A percentile compares a stretch with the other conserved stretches of the same genome.
These are phyloP conservation scores for Pantherophis guttatus DNA, from an alignment of 2,113 vertebrate species.

Conservation along the genomic window DNA sequence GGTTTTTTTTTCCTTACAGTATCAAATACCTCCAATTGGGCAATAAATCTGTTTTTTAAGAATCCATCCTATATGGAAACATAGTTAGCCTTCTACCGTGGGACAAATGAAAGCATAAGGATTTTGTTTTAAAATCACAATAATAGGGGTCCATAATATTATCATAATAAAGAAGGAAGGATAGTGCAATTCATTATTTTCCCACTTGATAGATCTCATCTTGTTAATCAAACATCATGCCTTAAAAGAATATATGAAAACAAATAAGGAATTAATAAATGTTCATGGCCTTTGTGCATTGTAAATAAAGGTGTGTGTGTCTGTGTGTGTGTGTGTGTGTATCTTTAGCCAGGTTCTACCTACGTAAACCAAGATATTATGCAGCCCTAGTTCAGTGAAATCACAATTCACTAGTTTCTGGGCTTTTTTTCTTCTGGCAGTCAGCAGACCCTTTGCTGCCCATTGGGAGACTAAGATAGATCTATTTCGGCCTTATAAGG, in stretches of 20 bases:
- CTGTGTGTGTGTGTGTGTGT: too few species aligned
- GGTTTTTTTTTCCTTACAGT: slow-evolving; percentile 45
- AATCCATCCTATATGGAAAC: slow-evolving; percentile 49
- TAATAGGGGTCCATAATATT: slow-evolving; percentile 36
- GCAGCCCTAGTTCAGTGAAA: too few species aligned
- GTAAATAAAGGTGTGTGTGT: not conserved
- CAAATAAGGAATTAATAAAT: not conserved
- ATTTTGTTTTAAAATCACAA: slow-evolving; percentile 53
- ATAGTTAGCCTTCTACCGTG: slow-evolving; percentile 62
- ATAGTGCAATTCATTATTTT: slow-evolving; percentile 51
- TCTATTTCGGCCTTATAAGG: too few species aligned
- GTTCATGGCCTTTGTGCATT: not conserved
- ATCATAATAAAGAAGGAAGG: slow-evolving; percentile 45
- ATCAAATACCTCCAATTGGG: slow-evolving; percentile 56
- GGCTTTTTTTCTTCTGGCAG: too few species aligned
- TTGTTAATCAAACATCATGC: not conserved
- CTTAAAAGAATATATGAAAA: not conserved
- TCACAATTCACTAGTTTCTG: too few species aligned
- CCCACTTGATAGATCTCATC: slow-evolving; percentile 35
- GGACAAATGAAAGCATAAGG: slow-evolving; percentile 55
- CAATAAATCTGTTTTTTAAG: slow-evolving; percentile 57
- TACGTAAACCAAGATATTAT: too few species aligned
- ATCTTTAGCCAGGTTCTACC: too few species aligned
- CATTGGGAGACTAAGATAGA: too few species aligned
- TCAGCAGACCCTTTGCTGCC: too few species aligned